Conservation (phyloP, 2,888 invertebrate genomes). For the Resseliella maxima region DNA sequence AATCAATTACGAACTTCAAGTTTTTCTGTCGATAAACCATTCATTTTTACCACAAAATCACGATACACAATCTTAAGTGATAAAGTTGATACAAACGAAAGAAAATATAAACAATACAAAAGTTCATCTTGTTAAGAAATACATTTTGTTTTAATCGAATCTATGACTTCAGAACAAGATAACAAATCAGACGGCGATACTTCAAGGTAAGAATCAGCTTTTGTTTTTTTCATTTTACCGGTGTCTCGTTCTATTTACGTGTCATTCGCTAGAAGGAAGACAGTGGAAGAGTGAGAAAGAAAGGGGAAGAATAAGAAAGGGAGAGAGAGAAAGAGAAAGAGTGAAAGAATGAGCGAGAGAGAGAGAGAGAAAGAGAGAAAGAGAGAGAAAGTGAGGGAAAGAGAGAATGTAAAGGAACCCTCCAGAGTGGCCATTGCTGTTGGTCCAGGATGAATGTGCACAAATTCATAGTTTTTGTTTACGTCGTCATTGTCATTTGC, state of each 20-base stretch:
- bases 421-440: background rate
- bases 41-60: no score
- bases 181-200: constrained; percentile 68
- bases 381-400: no score
- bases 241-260: background rate
- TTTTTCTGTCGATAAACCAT: no score
- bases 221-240: background rate
- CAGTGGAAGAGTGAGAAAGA: no score
- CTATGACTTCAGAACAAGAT: constrained; percentile 69
- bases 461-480: constrained; percentile 11
- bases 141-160: constrained; percentile 61
- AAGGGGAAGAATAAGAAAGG: no score
- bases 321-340: no score
- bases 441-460: background rate
- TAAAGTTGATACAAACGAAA: background rate
- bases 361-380: no score
- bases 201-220: constrained; percentile 68
- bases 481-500: background rate
- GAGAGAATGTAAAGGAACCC: no score
- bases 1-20: no score
- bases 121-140: background rate
- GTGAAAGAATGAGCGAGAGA: no score
- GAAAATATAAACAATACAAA: background rate
- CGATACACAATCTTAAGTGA: no score
- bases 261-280: background rate